Evolutionary conservation across 2,797 vertebrate genomes (phyloP), one percentile per base, ranked within the genome.

Genomic region (Danionella dracula): DNA sequence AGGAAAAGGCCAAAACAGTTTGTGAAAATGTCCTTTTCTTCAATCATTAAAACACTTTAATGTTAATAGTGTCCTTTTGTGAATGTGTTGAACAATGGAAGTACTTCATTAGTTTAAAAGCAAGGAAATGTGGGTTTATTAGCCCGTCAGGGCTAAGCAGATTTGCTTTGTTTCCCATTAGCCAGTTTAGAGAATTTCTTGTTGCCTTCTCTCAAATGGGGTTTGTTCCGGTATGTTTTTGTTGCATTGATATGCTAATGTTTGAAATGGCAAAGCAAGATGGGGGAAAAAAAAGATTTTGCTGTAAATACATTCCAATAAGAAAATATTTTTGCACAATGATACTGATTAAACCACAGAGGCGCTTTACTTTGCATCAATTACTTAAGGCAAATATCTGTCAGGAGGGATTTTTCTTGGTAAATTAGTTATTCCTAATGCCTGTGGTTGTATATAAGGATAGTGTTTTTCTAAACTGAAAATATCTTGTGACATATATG

Each of bases 191-290:
- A 68, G 27, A 53, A 19, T 29, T 62, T 66, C 49, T 53, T 42
- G 57, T 63, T 51, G 45, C 62, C 27, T 45, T 58, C 34, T 55
- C 51, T 32, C 56, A 17, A 37, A 37, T 27, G 45, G 41, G 44
- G 48, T 21, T 41, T 31, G 62, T 48, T 64, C 42, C 42, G 12
- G 15, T 21, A 40, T 6, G 59, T 60, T 63, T 64, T 66, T 53
- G 53, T 40, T 35, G 53, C 61, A 16, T 61, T 20, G 44, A 35
- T 61, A 71, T 69, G 66, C 61, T 72, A 69, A 72, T 69, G 49
- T 23, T 15, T 32, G 63, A 71, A 68, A 54, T 68, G 70, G 53
- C 54, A 37, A 27, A 23, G 20, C 13, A 10, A 12, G 10, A 17
- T 58, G n/a, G n/a, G n/a, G n/a, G 8, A 19, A 61, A 27, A 71